phyloP scores from a whole-genome alignment of 1,140 invertebrate genomes.

The Heliconius hewitsoni region DNA sequence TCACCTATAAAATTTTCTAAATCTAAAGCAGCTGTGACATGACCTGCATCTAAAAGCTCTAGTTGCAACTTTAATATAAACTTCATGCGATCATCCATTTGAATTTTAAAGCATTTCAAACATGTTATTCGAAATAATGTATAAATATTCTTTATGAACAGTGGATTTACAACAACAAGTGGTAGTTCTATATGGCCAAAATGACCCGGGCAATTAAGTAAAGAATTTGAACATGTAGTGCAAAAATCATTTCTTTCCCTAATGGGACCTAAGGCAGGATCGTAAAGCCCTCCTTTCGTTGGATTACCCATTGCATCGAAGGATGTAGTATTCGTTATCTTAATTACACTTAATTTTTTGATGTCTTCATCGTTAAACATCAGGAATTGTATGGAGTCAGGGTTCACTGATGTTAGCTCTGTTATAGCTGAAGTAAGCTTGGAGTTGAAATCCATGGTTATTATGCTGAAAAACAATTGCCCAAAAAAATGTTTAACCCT shows the following conservation, averaged over 20 bases:
- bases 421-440: constrained; percentile 51
- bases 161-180: constrained; percentile 94
- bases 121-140: constrained; percentile 87
- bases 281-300: constrained; percentile 92
- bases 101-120: constrained; percentile 86
- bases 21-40: constrained; percentile 86
- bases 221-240: constrained; percentile 88
- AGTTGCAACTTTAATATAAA: constrained; percentile 88
- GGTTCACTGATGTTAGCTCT: constrained; percentile 70
- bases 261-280: constrained; percentile 87
- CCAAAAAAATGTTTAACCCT: neutral
- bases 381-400: constrained; percentile 84
- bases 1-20: constrained; percentile 82
- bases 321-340: constrained; percentile 90
- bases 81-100: constrained; percentile 86
- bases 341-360: constrained; percentile 91
- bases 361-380: constrained; percentile 92
- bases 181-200: constrained; percentile 97
- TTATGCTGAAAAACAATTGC: constrained; percentile 10
- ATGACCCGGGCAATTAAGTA: constrained; percentile 93
- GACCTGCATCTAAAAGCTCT: constrained; percentile 88
- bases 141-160: constrained; percentile 90
- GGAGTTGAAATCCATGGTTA: constrained; percentile 58
- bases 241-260: constrained; percentile 87
- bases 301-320: constrained; percentile 94